A percentile compares a stretch with the other conserved stretches of the same genome.
phyloP scores from a whole-genome alignment of 23 tunicate species.

The Phallusia fumigata region DNA sequence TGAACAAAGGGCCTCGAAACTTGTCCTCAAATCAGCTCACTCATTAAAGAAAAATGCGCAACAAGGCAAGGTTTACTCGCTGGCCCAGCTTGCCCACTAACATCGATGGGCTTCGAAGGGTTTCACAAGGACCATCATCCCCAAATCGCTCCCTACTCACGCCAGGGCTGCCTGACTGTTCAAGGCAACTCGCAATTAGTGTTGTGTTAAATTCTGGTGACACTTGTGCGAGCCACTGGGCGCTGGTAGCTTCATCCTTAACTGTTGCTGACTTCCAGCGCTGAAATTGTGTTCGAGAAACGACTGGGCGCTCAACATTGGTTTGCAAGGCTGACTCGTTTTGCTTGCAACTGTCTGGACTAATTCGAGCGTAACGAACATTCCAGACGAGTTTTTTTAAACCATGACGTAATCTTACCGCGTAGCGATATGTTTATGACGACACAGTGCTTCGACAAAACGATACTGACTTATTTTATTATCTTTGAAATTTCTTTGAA shows the following conservation, averaged over 20 bases:
- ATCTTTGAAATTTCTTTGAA: too few species aligned
- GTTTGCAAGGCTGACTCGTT: not conserved
- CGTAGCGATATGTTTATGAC: too few species aligned
- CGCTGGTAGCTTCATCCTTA: not conserved
- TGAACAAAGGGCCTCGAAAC: not conserved
- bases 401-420: not conserved
- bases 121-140: not conserved
- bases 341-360: not conserved
- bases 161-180: not conserved
- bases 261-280: not conserved
- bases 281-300: not conserved
- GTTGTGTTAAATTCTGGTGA: not conserved
- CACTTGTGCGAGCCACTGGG: not conserved
- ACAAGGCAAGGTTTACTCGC: not conserved
- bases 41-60: constrained; percentile 11
- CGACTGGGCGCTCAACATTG: not conserved
- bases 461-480: too few species aligned
- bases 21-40: not conserved
- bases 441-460: too few species aligned
- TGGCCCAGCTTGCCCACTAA: not conserved
- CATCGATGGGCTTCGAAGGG: not conserved
- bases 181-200: not conserved
- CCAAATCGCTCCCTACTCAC: not conserved
- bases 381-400: not conserved
- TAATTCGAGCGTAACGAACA: not conserved